These are phyloP conservation scores for Alligator mississippiensis DNA, from an alignment of 2,113 vertebrate genomes.

Conservation along the genomic window DNA sequence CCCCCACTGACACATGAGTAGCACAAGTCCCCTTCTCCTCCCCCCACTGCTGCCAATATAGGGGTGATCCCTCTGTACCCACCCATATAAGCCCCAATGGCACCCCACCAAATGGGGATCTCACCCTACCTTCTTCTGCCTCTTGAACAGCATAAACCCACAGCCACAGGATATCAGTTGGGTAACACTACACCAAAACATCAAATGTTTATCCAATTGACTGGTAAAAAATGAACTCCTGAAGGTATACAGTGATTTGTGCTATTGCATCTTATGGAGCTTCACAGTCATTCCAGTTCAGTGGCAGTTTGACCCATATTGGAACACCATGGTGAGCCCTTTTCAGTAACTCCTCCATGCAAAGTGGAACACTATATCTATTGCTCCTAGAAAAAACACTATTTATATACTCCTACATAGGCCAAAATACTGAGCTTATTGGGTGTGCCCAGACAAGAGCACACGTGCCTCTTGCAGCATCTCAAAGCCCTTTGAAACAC, in stretches of 20 bases:
- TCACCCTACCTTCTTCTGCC: no score
- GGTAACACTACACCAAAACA: background rate
- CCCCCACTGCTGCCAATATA: no score
- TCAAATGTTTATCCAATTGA: background rate
- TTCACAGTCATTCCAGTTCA: background rate
- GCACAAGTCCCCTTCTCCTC: no score
- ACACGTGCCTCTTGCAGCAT: no score
- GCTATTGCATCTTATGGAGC: accelerated
- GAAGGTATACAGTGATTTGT: background rate
- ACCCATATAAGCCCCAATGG: no score
- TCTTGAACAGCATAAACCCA: no score
- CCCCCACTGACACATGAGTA: no score
- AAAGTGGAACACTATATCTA: background rate
- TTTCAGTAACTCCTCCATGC: background rate
- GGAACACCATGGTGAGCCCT: background rate
- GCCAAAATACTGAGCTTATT: background rate
- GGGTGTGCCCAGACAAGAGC: background rate
- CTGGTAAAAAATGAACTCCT: background rate
- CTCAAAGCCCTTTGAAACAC: no score
- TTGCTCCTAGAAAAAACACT: background rate
- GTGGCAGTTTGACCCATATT: background rate
- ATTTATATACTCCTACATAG: background rate
- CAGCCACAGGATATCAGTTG: no score
- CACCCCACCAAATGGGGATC: no score
- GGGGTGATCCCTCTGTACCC: no score